Base-by-base conservation (phyloP, 2,113 vertebrate species). In the Redunca redunca region DNA sequence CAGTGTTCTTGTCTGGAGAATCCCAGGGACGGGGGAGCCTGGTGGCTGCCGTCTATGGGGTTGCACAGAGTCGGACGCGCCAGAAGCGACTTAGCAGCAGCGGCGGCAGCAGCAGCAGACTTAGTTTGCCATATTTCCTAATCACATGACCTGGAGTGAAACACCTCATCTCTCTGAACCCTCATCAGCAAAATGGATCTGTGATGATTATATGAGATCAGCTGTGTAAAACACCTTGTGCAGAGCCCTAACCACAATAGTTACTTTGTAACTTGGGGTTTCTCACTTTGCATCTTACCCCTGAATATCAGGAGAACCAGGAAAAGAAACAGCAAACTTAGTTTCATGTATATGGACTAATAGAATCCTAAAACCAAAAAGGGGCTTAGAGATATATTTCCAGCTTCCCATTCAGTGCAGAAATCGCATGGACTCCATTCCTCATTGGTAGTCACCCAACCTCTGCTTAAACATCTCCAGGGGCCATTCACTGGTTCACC, bases 401-500 rank as follows among this genome's bases (percentile, higher is more conserved):
- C 52, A 95, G 2, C 50, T 86, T 55, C 92, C 90, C 52, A 77
- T 55, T 96, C 48, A 48, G 21, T 86, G 87, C 67, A 97, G 78
- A 95, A 95, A 94, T 85, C 53, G 82, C 94, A 95, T 94, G 78
- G 77, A 86, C 86, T 86, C 55, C 77, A 96, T 62, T 25, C 43
- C 50, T 97, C 77, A 78, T 86, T 97, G 96, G 85, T 78, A 94
- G 81, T 95, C 95, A 96, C 97, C 93, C 97, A 95, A 57, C 46
- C 33, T 97, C 91, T 97, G 94, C 89, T 95, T 89, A 91, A 89
- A 87, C 78, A 88, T 97, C 96, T 97, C 96, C 28, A 86, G 97
- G 86, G 96, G 46, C 91, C 57, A 58, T 89, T 98, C 94, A 91
- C 30, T 53, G 77, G 82, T 64, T 96, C 91, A 92, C 67, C 96